phyloP scores from a whole-genome alignment of 2,888 invertebrate genomes.

The Anoplius nigerrimus region DNA sequence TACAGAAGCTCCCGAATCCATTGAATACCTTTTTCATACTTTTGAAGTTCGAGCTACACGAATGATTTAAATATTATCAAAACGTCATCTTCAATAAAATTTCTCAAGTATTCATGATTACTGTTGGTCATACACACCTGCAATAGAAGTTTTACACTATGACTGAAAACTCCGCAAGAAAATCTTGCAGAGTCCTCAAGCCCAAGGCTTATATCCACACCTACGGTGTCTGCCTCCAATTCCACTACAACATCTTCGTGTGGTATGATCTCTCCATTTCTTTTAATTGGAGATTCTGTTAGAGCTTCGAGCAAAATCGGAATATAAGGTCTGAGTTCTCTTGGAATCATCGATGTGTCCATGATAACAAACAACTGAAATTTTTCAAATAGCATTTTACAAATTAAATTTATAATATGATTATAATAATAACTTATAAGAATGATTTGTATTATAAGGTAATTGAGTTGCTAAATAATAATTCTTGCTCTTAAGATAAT shows the following conservation, averaged over 20 bases:
- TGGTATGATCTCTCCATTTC: constrained; percentile 78
- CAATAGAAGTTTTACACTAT: constrained; percentile 80
- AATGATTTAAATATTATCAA: neutral
- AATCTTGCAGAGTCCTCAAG: constrained; percentile 79
- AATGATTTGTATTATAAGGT: too few species aligned
- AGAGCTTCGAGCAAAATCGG: constrained; percentile 85
- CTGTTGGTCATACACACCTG: constrained; percentile 76
- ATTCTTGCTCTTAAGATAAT: too few species aligned
- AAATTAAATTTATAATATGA: too few species aligned
- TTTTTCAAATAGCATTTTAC: too few species aligned
- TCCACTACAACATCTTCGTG: constrained; percentile 87
- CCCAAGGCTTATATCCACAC: constrained; percentile 80
- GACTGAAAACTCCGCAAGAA: constrained; percentile 84
- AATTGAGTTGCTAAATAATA: too few species aligned
- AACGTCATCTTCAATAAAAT: neutral
- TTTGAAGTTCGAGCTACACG: constrained; percentile 83
- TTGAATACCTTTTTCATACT: constrained; percentile 84
- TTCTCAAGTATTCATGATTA: too few species aligned
- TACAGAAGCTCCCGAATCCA: constrained; percentile 88
- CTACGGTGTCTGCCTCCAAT: constrained; percentile 85
- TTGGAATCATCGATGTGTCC: constrained; percentile 81
- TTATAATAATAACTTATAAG: too few species aligned
- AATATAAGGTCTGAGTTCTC: constrained; percentile 82
- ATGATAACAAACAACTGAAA: constrained; percentile 84
- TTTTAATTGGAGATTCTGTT: constrained; percentile 84